These are phyloP conservation scores for Hyperopisus bebe DNA, from an alignment of 2,113 vertebrate species.

Conservation along the genomic window DNA sequence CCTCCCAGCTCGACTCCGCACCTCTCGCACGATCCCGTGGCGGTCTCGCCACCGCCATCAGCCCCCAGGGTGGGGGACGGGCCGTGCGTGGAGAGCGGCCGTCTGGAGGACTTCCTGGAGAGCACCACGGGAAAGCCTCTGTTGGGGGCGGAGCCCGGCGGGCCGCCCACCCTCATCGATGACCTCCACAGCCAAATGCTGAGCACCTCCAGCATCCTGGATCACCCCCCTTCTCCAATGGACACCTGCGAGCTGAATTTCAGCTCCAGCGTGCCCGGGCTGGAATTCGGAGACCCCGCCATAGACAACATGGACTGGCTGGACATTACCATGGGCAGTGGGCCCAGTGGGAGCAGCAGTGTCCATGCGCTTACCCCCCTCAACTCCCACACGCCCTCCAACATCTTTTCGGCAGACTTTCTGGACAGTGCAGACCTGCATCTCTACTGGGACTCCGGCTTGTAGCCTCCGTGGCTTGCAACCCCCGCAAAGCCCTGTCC, in stretches of 20 bases:
- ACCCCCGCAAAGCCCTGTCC: background rate
- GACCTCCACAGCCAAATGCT: conserved; percentile 90
- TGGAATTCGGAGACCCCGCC: conserved; percentile 66
- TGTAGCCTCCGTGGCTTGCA: conserved; percentile 46
- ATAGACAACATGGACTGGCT: conserved; percentile 86
- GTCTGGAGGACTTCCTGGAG: conserved; percentile 86
- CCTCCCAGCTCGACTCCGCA: conserved; percentile 44
- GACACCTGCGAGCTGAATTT: conserved; percentile 79
- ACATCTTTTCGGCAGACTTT: conserved; percentile 89
- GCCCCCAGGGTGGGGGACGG: background rate
- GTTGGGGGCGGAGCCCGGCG: conserved; percentile 68
- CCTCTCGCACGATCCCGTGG: conserved; percentile 30
- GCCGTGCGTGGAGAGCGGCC: conserved; percentile 39
- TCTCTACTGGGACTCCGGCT: conserved; percentile 79
- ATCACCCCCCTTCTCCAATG: conserved; percentile 79
- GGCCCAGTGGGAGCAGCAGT: background rate
- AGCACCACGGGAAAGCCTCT: conserved; percentile 78
- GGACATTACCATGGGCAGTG: conserved; percentile 58
- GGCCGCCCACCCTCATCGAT: conserved; percentile 73
- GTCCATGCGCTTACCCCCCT: conserved; percentile 55
- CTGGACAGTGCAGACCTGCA: conserved; percentile 79
- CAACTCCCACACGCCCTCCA: conserved; percentile 57
- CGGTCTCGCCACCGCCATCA: background rate
- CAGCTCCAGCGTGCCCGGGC: conserved; percentile 41
- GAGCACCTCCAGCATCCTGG: conserved; percentile 83